A percentile compares a stretch with the other conserved stretches of the same genome.
Evolutionary conservation across 2,113 vertebrate genomes (phyloP).

Genomic region (Sprattus sprattus): DNA sequence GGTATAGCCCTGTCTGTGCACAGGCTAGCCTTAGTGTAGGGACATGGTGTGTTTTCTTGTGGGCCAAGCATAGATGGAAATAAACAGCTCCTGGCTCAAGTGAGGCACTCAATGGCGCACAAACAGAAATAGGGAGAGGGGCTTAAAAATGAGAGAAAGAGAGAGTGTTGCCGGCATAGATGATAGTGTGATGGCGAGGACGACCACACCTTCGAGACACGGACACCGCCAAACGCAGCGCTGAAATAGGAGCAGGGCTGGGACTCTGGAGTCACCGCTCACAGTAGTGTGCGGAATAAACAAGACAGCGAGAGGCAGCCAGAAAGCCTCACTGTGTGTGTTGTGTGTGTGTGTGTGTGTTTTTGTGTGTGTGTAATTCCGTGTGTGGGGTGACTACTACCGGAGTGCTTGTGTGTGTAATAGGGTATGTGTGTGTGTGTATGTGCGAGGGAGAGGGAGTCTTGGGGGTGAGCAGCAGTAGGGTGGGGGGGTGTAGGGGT

Average conservation of each 20-base stretch:
- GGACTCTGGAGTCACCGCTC: constrained; percentile 57
- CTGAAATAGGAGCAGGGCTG: constrained; percentile 71
- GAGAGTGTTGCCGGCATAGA: neutral
- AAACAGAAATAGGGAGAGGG: neutral
- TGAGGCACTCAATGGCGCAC: neutral
- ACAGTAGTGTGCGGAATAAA: constrained; percentile 66
- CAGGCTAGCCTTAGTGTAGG: neutral
- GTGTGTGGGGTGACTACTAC: neutral
- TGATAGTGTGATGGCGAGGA: constrained; percentile 44
- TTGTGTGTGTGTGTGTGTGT: constrained; percentile 35
- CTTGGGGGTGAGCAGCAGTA: constrained; percentile 23
- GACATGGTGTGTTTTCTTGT: neutral
- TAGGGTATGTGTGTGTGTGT: constrained; percentile 17
- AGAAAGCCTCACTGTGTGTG: constrained; percentile 36
- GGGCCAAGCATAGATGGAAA: constrained; percentile 15
- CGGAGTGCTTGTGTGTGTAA: constrained; percentile 15
- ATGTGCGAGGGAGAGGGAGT: constrained; percentile 20
- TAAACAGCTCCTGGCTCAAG: neutral
- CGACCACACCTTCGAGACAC: constrained; percentile 63
- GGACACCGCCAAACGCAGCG: constrained; percentile 56
- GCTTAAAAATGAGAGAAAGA: neutral
- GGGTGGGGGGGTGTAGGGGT: constrained; percentile 42
- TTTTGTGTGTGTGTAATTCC: constrained; percentile 23
- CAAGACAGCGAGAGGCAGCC: constrained; percentile 57
- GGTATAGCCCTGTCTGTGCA: neutral